A percentile compares a stretch with the other conserved stretches of the same genome.
phyloP scores from a whole-genome alignment of 2,888 invertebrate genomes.

The Acleris cristana region DNA sequence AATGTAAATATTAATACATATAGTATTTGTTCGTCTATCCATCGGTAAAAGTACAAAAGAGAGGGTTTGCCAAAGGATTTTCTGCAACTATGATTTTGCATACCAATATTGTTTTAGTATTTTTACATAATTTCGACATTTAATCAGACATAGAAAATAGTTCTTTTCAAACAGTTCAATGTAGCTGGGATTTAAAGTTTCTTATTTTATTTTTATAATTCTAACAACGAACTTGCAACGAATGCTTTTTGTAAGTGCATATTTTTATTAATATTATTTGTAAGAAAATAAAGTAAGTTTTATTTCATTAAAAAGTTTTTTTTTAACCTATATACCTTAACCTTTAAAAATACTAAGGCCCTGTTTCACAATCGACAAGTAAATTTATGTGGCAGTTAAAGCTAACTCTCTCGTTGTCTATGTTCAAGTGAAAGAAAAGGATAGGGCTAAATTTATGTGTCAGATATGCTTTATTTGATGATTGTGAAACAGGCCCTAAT shows the following conservation, averaged over 20 bases:
- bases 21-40: slow-evolving; percentile 7
- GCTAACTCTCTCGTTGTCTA: too few species aligned
- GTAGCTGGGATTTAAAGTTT: neutral
- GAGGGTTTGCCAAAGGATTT: slow-evolving; percentile 24
- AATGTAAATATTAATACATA: slow-evolving; percentile 28
- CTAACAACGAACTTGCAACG: slow-evolving; percentile 34
- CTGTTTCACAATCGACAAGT: too few species aligned
- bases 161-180: slow-evolving; percentile 1
- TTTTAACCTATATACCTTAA: neutral
- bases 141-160: neutral
- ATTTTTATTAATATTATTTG: slow-evolving; percentile 12
- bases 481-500: too few species aligned
- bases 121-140: neutral
- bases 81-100: slow-evolving; percentile 8
- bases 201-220: neutral
- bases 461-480: too few species aligned
- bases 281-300: slow-evolving; percentile 30
- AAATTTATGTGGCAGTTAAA: too few species aligned
- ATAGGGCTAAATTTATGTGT: too few species aligned
- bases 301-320: slow-evolving; percentile 10
- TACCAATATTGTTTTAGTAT: neutral
- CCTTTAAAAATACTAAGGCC: neutral
- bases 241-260: slow-evolving; percentile 23
- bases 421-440: too few species aligned
- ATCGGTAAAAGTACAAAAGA: slow-evolving; percentile 27